Evolutionary conservation across 1,140 invertebrate genomes (phyloP), one percentile per base, ranked within the genome.

Genomic region (Anastatus disparis): DNA sequence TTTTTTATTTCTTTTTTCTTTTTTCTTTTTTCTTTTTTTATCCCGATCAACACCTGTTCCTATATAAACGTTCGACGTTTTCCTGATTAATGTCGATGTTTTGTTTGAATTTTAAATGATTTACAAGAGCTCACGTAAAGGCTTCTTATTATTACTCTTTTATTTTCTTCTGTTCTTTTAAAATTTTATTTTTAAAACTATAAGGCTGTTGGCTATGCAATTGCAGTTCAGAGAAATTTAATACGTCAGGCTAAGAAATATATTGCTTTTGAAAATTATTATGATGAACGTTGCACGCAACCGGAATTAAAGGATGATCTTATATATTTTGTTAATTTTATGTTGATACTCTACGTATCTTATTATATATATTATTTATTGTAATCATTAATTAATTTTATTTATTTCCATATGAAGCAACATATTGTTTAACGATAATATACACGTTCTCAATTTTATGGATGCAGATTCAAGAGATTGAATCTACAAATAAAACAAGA

Each of bases 11-110:
- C n/a, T n/a, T n/a, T n/a, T n/a, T n/a, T n/a, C n/a, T n/a, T n/a
- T n/a, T n/a, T n/a, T n/a, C n/a, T n/a, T n/a, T n/a, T n/a, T n/a
- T n/a, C n/a, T n/a, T n/a, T n/a, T n/a, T n/a, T n/a, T n/a, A n/a
- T n/a, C n/a, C 20, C 62, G 31, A 27, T 38, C 31, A 26, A 40
- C 48, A 27, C 48, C 48, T 27, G 38, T 50, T 62, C 2, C 2
- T n/a, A n/a, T n/a, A n/a, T n/a, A n/a, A n/a, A 17, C 46, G n/a
- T n/a, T 24, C 27, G 40, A 66, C 40, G 40, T 66, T 66, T n/a
- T 55, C 31, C 24, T 55, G 63, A 66, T 66, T 56, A 55, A 56
- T 56, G 50, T 31, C 26, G 38, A 38, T 52, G 61, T 64, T 64
- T 64, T 64, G 46, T 64, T 64, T 24, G 29, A 52, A 64, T 64